These are phyloP conservation scores for Laupala kohalensis DNA, from an alignment of 1,140 invertebrate genomes.

Conservation along the genomic window DNA sequence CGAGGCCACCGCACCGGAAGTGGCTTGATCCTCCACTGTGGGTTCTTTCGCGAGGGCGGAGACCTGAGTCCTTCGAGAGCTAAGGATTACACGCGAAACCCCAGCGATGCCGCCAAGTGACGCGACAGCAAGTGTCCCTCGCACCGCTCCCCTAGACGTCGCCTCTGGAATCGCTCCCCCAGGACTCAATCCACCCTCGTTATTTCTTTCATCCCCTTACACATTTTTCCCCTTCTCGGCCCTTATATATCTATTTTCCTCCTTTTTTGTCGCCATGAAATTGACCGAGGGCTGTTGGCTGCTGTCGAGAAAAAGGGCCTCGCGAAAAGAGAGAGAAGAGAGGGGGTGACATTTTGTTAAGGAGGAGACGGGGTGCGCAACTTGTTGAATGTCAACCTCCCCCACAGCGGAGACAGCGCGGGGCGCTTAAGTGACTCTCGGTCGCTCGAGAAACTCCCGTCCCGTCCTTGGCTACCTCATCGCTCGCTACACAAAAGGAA, in stretches of 20 bases:
- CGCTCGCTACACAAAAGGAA: background rate
- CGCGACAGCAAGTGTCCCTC: background rate
- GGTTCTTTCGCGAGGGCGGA: too few relatives aligned
- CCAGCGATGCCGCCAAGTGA: background rate
- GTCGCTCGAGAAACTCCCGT: too few relatives aligned
- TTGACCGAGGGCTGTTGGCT: background rate
- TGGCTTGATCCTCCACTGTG: too few relatives aligned
- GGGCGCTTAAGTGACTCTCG: conserved; percentile 7
- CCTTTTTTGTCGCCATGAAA: conserved; percentile 7
- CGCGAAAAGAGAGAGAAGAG: background rate
- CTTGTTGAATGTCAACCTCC: conserved; percentile 12
- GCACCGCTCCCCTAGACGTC: background rate
- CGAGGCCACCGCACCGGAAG: too few relatives aligned
- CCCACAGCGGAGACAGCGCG: background rate
- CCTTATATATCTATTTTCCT: conserved; percentile 6
- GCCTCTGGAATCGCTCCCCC: conserved; percentile 5
- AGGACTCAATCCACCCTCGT: conserved; percentile 10
- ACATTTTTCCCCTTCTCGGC: background rate
- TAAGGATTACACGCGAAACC: background rate
- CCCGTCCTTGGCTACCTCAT: too few relatives aligned
- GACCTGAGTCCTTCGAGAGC: too few relatives aligned
- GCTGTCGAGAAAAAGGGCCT: background rate
- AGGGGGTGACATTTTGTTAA: conserved; percentile 11
- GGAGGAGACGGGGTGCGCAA: background rate
- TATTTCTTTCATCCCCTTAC: conserved; percentile 4